Evolutionary conservation across 2,888 invertebrate species (phyloP).

Genomic region (Hydriomena furcata): DNA sequence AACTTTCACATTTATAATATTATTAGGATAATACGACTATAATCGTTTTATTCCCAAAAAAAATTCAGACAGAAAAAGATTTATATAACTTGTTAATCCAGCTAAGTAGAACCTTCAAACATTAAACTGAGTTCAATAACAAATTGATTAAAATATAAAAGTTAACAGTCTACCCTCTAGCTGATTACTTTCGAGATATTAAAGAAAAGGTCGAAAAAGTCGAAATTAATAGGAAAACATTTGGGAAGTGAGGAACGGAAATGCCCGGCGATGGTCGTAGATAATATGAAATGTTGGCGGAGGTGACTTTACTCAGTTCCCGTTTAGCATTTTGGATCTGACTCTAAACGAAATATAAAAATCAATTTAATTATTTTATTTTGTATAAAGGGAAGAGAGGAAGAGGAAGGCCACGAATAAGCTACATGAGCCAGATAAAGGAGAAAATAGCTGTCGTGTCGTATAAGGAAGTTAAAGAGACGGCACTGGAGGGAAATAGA

Average conservation of each 20-base stretch:
- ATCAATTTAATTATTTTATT: too few relatives aligned
- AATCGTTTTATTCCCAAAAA: too few relatives aligned
- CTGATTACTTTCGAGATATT: conserved; percentile 24
- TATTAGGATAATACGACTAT: too few relatives aligned
- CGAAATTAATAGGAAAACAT: conserved; percentile 23
- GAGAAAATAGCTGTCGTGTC: too few relatives aligned
- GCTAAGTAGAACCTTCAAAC: conserved; percentile 13
- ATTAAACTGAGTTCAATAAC: conserved; percentile 22
- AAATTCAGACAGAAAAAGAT: too few relatives aligned
- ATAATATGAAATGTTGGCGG: conserved; percentile 43
- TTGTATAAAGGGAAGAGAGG: too few relatives aligned
- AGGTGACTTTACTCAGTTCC: conserved; percentile 20
- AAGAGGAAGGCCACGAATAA: too few relatives aligned
- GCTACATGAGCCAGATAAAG: too few relatives aligned
- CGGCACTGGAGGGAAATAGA: too few relatives aligned
- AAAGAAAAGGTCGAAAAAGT: conserved; percentile 26
- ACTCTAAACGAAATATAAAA: neutral
- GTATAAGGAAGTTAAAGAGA: too few relatives aligned
- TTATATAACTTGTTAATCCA: too few relatives aligned
- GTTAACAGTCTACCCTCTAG: conserved; percentile 16
- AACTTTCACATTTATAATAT: too few relatives aligned
- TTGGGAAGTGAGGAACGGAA: conserved; percentile 18
- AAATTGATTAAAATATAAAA: conserved; percentile 26
- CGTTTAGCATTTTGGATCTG: conserved; percentile 14
- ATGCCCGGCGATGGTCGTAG: conserved; percentile 35